Evolutionary conservation across 2,888 invertebrate species (phyloP), one percentile per base, ranked within the genome.

Genomic region (Mechanitis messenoides): DNA sequence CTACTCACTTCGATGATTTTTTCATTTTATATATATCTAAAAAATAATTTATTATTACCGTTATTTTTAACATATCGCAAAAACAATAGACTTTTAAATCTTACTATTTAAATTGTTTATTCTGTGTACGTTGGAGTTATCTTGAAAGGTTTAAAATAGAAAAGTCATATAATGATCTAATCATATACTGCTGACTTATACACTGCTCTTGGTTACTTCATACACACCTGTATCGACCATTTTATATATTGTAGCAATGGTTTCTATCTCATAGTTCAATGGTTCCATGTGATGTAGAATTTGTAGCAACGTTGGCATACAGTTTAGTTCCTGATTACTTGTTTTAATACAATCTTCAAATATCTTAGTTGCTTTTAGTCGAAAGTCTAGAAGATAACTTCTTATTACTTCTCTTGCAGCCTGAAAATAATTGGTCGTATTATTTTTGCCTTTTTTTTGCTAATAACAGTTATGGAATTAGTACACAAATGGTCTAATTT

Each of bases 381-480:
- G 91, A 74, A 93, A 93, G 46, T 92, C 91, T 33, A 92, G 75
- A 31, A 94, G 78, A 71, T 93, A 94, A 20, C 88, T 85, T 60
- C 91, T 85, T 31, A 94, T 84, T 28, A 92, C 92, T 68, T 92
- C 91, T 68, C 93, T 92, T 54, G 93, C 84, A 4, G 93, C 92
- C 94, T 94, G 68, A 11, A 77, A 76, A 20, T 20, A 20, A 20
- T 20, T 20, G 20, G 20, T 20, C 20, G 20, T 20, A 20, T 20
- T 20, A 20, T 20, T 20, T 20, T 20, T 20, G 20, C 20, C 20
- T 20, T 20, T 20, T 20, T 20, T 20, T 20, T 20, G 20, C 20
- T 20, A 20, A 20, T 20, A 20, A 20, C 20, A 20, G 20, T 20
- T 20, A 20, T 20, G 20, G 20, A 20, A 20, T 20, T 20, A 20